Evolutionary conservation across 2,888 invertebrate species (phyloP), one percentile per base, ranked within the genome.

Genomic region (Gymnocheta viridis): DNA sequence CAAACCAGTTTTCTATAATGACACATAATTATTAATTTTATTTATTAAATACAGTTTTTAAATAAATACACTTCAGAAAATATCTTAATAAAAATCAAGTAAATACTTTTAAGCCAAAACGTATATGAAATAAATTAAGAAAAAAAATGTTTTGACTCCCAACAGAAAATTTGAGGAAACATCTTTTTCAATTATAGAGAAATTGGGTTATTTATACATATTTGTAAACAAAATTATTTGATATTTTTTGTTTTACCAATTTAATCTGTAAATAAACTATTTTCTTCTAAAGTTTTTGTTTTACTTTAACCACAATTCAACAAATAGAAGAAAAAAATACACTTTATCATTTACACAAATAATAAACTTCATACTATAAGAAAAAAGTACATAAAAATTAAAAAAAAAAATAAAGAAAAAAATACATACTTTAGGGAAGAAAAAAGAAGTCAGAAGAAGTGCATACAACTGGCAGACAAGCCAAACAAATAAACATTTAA

Each of bases 271-370:
- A 77, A 82, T 70, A 77, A 77, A 66, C 54, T 29, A 35, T 27
- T 51, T 56, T 74, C 62, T 58, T 38, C 38, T 24, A 27, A 64
- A 35, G 51, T 64, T 54, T 49, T 64, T 29, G 35, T 62, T 74
- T 72, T 67, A 24, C 56, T 54, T 56, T 19, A 72, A 66, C 72
- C 69, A 69, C 69, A 67, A 78, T 56, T 32, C 47, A 66, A 76
- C 44, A 82, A 67, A 78, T 41, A 60, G 29, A 60, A 47, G 24
- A 51, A 44, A 70, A 2, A 51, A 2, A 24, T 14, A 69, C 56
- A 74, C 69, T 79, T 79, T 79, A 79, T 74, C 58, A 70, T 70
- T 70, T 56, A 64, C 62, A 78, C 27, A 62, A 74, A 62, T 62
- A 67, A 66, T 7, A 69, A 49, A 60, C 35, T 44, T 29, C 12